phyloP scores from a whole-genome alignment of 2,113 vertebrate species.

The Neofelis nebulosa region DNA sequence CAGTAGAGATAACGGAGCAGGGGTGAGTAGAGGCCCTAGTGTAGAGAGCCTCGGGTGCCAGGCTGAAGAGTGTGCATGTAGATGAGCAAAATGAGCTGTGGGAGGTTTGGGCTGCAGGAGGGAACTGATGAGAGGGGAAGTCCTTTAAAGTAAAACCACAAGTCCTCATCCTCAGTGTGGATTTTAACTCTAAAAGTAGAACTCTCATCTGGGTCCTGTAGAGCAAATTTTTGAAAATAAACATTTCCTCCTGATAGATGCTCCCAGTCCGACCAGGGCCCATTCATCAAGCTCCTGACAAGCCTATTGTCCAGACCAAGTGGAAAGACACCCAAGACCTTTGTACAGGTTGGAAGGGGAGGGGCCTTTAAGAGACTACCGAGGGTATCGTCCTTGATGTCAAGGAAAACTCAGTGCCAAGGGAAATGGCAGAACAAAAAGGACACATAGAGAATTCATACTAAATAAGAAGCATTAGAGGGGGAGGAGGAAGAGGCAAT shows the following conservation, averaged over 20 bases:
- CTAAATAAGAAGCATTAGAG: not conserved
- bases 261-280: not conserved
- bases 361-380: not conserved
- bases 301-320: not conserved
- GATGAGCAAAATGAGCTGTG: not conserved
- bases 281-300: not conserved
- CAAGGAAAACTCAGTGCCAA: not conserved
- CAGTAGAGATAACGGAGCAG: not conserved
- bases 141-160: not conserved
- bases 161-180: not conserved
- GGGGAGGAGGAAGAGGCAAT: rapidly evolving
- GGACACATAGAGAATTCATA: not conserved
- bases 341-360: not conserved
- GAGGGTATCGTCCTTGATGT: not conserved
- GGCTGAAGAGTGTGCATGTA: not conserved
- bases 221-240: not conserved
- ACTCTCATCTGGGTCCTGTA: not conserved
- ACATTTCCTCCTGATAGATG: not conserved
- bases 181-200: not conserved
- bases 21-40: not conserved
- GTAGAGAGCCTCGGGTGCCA: not conserved
- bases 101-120: not conserved
- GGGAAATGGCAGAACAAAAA: not conserved
- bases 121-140: not conserved
- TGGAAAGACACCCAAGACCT: not conserved